A percentile compares a stretch with the other conserved stretches of the same genome.
phyloP scores from a whole-genome alignment of 2,797 vertebrate species.

The Oreochromis mossambicus region DNA sequence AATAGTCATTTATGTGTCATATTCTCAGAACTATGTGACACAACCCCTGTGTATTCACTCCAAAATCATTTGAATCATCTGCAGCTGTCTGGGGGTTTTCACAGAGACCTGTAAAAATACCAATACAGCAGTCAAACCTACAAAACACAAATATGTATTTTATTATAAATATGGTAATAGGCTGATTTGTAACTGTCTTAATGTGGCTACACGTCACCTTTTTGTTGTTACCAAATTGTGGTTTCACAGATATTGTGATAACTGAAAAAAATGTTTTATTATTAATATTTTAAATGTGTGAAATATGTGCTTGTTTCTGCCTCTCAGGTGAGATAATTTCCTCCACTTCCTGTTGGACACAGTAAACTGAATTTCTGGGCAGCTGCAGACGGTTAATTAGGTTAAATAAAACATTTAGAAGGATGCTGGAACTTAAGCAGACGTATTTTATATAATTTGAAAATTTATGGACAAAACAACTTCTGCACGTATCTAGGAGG shows the following conservation, averaged over 20 bases:
- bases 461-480: background rate
- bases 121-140: background rate
- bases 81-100: background rate
- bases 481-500: background rate
- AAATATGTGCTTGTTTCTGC: rapidly evolving
- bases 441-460: background rate
- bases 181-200: background rate
- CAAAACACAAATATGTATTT: rapidly evolving
- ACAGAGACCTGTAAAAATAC: rapidly evolving
- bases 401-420: background rate
- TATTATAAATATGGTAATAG: background rate
- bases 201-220: background rate
- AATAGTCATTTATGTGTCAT: background rate
- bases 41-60: background rate
- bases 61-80: background rate
- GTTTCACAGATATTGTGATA: background rate
- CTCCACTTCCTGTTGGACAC: background rate
- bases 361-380: background rate
- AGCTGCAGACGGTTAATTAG: rapidly evolving
- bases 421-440: background rate
- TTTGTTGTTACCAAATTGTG: background rate
- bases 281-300: background rate
- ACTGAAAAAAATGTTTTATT: background rate
- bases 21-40: background rate
- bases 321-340: background rate